Evolutionary conservation across 1,140 invertebrate genomes (phyloP), one percentile per base, ranked within the genome.

Genomic region (Neuroterus valhalla): DNA sequence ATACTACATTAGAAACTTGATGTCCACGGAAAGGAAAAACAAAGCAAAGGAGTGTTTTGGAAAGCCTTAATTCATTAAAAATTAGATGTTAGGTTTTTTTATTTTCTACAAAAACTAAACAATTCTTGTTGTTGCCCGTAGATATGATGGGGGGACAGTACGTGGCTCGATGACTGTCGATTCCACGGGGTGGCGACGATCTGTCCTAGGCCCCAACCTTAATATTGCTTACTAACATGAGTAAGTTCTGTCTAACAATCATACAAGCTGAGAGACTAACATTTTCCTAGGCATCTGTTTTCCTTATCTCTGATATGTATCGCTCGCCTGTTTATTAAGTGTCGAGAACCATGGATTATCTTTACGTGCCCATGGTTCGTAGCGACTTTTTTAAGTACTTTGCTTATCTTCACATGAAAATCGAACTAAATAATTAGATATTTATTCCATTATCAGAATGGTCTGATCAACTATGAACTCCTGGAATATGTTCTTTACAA

Each of bases 181-280:
- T 90, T 89, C 88, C 89, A 86, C 89, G 88, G 89, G 89, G 89
- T 88, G 89, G 87, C 85, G 89, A 89, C 89, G 88, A 90, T 88
- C 89, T 90, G 89, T 90, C 89, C 89, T 90, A 90, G 89, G 89
- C 88, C 89, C 88, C 88, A 89, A 87, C 89, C 87, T 89, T 85
- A 89, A 89, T 90, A 85, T 90, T 90, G 90, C 89, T 90, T 90
- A 90, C 89, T 90, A 90, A 90, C 89, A 90, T 90, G 90, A 90
- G 89, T 90, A 90, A 90, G 89, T 90, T 89, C 88, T 90, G 81
- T 88, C 89, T 90, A 90, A 90, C 84, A 89, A 89, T 89, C 87
- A 87, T 82, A 87, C 79, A 86, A 80, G 80, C 80, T 84, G 79
- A 85, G 78, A 84, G 77, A 88, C 83, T 87, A 86, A 88, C 82